These are phyloP conservation scores for Hypomesus transpacificus DNA, from an alignment of 2,113 vertebrate genomes.

Conservation along the genomic window DNA sequence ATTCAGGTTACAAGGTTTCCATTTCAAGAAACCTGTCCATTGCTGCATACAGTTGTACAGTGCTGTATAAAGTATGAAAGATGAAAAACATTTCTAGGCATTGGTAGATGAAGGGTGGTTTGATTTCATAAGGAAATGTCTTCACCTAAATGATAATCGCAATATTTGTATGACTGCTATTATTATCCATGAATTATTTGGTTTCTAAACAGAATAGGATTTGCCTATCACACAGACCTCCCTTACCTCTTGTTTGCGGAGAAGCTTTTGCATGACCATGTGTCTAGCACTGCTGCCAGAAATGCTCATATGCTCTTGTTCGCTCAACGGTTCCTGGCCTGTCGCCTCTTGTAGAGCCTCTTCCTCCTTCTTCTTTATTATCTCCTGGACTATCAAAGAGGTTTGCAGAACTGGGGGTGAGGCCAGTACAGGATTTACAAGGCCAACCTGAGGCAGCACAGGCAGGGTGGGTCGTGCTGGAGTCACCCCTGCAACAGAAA, in stretches of 20 bases:
- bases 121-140: too few relatives aligned
- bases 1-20: too few relatives aligned
- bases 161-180: too few relatives aligned
- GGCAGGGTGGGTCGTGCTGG: conserved; percentile 79
- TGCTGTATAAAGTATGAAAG: too few relatives aligned
- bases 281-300: conserved; percentile 87
- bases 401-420: conserved; percentile 74
- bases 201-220: too few relatives aligned
- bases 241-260: conserved; percentile 83
- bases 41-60: too few relatives aligned
- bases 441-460: conserved; percentile 84
- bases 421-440: conserved; percentile 88
- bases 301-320: conserved; percentile 94
- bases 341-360: conserved; percentile 77
- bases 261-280: conserved; percentile 89
- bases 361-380: conserved; percentile 73
- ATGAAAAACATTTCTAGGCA: too few relatives aligned
- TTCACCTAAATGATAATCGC: too few relatives aligned
- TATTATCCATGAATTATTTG: too few relatives aligned
- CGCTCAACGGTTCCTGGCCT: conserved; percentile 84
- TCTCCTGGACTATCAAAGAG: conserved; percentile 69
- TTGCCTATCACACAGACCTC: not conserved
- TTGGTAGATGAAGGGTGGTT: too few relatives aligned
- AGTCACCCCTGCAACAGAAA: conserved; percentile 79
- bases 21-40: too few relatives aligned